Evolutionary conservation across 2,113 vertebrate genomes (phyloP).

Genomic region (Puntigrus tetrazona): DNA sequence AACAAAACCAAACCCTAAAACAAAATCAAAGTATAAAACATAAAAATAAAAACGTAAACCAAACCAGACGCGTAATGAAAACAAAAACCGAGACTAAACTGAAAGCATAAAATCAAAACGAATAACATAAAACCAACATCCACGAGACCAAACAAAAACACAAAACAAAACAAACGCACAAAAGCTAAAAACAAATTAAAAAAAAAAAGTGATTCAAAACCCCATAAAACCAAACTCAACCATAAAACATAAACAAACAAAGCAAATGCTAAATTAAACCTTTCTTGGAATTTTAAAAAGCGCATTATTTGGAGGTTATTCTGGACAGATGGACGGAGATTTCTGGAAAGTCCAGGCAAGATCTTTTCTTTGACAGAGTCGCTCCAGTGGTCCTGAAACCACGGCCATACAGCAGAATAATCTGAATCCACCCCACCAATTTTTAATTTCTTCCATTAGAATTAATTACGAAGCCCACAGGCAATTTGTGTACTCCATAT

Average conservation of each 20-base stretch:
- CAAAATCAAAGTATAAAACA: too few relatives aligned
- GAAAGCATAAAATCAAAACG: too few relatives aligned
- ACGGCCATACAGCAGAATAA: constrained; percentile 73
- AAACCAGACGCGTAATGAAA: too few relatives aligned
- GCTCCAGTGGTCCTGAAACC: constrained; percentile 77
- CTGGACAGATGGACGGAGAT: neutral
- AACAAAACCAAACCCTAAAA: too few relatives aligned
- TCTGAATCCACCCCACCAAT: constrained; percentile 80
- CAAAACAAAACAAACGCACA: too few relatives aligned
- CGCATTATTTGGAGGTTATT: neutral
- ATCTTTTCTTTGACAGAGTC: constrained; percentile 78
- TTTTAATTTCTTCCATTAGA: constrained; percentile 83
- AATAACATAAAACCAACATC: neutral
- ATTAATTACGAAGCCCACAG: constrained; percentile 84
- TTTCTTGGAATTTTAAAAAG: neutral
- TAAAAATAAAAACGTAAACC: too few relatives aligned
- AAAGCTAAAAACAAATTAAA: too few relatives aligned
- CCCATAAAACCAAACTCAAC: neutral
- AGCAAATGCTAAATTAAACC: neutral
- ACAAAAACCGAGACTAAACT: too few relatives aligned
- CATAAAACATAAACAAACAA: neutral
- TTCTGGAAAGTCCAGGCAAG: constrained; percentile 39
- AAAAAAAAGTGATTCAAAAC: neutral
- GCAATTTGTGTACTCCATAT: constrained; percentile 82
- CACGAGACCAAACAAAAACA: too few relatives aligned